Percentiles rank a stretch among this genome's conserved stretches.
Conservation (phyloP, 2,888 invertebrate species). For the Drosophila borborema region DNA sequence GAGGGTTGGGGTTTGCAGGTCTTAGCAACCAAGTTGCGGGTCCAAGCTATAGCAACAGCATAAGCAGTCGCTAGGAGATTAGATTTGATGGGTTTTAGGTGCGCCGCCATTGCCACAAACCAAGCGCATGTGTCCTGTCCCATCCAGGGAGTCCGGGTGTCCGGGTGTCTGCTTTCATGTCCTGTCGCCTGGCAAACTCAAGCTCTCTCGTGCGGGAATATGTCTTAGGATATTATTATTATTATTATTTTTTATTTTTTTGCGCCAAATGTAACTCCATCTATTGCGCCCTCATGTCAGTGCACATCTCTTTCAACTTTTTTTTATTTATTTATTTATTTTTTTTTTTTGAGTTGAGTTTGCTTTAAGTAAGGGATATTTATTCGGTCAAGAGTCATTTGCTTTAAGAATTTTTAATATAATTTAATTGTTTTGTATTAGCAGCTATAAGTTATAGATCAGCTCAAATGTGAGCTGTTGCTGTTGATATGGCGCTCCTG, state of each 20-base stretch:
- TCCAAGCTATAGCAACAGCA: slow-evolving; percentile 31
- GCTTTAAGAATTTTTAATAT: neutral
- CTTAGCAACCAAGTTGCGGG: slow-evolving; percentile 53
- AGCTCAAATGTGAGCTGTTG: neutral
- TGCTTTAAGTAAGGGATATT: neutral
- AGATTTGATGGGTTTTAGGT: slow-evolving; percentile 79
- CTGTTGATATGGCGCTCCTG: neutral
- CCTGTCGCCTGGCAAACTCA: slow-evolving; percentile 36
- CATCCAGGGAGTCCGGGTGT: neutral
- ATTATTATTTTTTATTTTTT: slow-evolving; percentile 17
- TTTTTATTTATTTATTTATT: no score
- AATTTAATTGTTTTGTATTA: neutral
- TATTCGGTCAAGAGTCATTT: neutral
- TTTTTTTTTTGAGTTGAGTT: slow-evolving; percentile 9
- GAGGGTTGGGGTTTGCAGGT: neutral
- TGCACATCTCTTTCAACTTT: slow-evolving; percentile 16
- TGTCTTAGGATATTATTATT: slow-evolving; percentile 64
- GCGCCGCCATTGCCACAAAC: slow-evolving; percentile 45
- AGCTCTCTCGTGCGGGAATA: slow-evolving; percentile 49
- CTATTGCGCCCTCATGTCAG: slow-evolving; percentile 18
- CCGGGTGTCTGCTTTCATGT: slow-evolving; percentile 34
- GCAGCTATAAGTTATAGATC: neutral
- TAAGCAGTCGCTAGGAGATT: slow-evolving; percentile 74
- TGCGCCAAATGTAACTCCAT: slow-evolving; percentile 35
- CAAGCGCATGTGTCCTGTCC: slow-evolving; percentile 54